Evolutionary conservation across 1,140 invertebrate species (phyloP).

Genomic region (Zaprionus capensis): DNA sequence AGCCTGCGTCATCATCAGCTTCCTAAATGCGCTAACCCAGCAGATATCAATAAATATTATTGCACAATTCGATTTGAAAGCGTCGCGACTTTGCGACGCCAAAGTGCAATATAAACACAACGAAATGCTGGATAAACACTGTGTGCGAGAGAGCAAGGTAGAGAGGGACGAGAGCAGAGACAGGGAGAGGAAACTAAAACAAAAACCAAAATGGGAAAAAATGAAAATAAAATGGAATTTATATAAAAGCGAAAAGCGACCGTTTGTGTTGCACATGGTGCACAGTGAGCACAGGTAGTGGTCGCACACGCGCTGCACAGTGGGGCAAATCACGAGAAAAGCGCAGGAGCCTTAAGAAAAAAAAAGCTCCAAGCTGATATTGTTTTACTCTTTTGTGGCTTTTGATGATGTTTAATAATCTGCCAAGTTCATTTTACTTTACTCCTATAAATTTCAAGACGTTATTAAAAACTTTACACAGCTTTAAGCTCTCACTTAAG

Average conservation of each 20-base stretch:
- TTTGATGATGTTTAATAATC: too few species aligned
- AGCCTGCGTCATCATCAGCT: neutral
- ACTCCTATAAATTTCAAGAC: too few species aligned
- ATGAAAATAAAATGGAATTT: constrained; percentile 24
- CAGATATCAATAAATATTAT: constrained; percentile 60
- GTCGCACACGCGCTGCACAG: neutral
- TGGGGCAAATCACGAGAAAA: neutral
- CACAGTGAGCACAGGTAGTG: constrained; percentile 14
- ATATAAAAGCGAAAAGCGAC: constrained; percentile 54
- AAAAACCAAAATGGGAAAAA: constrained; percentile 25
- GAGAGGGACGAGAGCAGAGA: neutral
- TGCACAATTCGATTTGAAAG: constrained; percentile 33
- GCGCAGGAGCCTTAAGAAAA: too few species aligned
- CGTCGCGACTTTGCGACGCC: constrained; percentile 45
- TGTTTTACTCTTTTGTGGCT: too few species aligned
- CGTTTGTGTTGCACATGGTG: constrained; percentile 54
- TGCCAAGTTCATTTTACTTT: too few species aligned
- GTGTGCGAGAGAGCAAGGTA: neutral
- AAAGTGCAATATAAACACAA: constrained; percentile 60
- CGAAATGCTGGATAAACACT: constrained; percentile 56
- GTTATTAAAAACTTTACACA: too few species aligned
- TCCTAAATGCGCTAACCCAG: constrained; percentile 9
- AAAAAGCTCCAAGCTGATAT: too few species aligned
- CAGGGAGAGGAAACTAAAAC: constrained; percentile 13
- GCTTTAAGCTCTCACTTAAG: too few species aligned